phyloP scores from a whole-genome alignment of 2,113 vertebrate species.

The Merops nubicus region DNA sequence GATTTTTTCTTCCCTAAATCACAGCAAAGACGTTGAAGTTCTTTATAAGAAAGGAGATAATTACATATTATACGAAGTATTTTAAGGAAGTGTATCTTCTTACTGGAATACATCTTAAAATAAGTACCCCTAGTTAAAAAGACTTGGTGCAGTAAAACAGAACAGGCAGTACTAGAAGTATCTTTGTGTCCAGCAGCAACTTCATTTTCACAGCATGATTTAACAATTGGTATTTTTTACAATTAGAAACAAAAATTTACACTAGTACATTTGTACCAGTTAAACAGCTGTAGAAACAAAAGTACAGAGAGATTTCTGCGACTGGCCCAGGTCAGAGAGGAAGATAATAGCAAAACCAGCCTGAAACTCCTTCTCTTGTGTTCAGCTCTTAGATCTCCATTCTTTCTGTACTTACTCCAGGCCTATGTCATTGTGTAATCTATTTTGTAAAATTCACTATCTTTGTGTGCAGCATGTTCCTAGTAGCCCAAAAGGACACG shows the following conservation, averaged over 20 bases:
- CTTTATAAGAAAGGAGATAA: neutral
- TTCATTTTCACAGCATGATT: neutral
- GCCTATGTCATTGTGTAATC: neutral
- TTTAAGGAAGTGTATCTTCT: neutral
- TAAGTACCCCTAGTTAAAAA: neutral
- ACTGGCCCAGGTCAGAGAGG: neutral
- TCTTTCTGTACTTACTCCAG: neutral
- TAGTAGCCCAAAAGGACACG: neutral
- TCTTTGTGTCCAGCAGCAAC: neutral
- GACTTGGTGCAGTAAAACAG: neutral
- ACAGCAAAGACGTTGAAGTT: neutral
- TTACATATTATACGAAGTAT: neutral
- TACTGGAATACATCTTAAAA: neutral
- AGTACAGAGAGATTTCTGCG: neutral
- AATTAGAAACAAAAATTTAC: neutral
- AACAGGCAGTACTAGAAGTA: neutral
- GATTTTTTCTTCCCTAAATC: neutral
- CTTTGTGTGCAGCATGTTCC: neutral
- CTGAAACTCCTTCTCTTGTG: neutral
- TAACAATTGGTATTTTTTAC: neutral
- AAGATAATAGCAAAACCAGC: neutral
- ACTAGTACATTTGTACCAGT: too few species aligned
- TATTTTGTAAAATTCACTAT: neutral
- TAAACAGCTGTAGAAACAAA: neutral
- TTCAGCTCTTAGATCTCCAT: neutral